A percentile compares a stretch with the other conserved stretches of the same genome.
Conservation (phyloP, 23 tunicate species). For the Styela clava region DNA sequence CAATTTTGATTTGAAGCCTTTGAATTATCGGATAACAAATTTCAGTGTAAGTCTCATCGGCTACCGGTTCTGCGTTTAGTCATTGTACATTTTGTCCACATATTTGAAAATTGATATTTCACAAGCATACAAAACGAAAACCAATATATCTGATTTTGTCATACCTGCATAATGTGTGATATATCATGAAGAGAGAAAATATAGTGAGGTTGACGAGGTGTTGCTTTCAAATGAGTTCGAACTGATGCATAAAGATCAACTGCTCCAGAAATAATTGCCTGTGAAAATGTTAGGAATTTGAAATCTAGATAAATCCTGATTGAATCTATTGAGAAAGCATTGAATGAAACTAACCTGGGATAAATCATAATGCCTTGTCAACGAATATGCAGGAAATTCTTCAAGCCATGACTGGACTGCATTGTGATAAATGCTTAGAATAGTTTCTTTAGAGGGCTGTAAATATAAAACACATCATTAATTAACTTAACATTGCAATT, state of each 20-base stretch:
- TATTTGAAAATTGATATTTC: too few species aligned
- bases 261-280: constrained; percentile 85
- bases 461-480: not conserved
- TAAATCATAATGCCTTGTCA: constrained; percentile 72
- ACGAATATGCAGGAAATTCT: constrained; percentile 86
- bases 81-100: too few species aligned
- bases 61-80: too few species aligned
- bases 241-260: constrained; percentile 56
- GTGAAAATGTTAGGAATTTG: too few species aligned
- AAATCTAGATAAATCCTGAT: not conserved
- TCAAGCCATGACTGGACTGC: constrained; percentile 85
- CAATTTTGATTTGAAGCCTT: too few species aligned
- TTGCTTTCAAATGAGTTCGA: constrained; percentile 41
- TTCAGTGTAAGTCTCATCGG: too few species aligned
- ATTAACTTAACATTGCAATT: not conserved
- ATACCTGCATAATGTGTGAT: constrained; percentile 66
- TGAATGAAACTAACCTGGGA: constrained; percentile 50
- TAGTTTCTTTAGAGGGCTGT: constrained; percentile 66
- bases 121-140: too few species aligned
- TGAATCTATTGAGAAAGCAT: not conserved
- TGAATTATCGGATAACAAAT: too few species aligned
- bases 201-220: constrained; percentile 77
- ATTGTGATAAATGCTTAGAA: constrained; percentile 78
- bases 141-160: too few species aligned
- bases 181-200: constrained; percentile 87